Evolutionary conservation across 2,888 invertebrate species (phyloP).

Genomic region (Euzetes globulus): DNA sequence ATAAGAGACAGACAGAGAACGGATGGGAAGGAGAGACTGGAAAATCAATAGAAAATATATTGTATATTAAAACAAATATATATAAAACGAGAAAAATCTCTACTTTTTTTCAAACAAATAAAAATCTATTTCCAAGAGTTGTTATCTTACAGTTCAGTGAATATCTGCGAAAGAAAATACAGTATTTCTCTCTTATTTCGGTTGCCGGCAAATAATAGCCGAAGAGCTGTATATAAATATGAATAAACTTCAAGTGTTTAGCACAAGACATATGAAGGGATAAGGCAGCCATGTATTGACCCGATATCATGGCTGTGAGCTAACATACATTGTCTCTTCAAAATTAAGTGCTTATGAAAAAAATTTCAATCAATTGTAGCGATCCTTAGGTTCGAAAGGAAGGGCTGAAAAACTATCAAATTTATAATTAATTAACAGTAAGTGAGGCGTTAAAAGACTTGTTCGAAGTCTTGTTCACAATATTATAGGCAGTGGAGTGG

Average conservation of each 20-base stretch:
- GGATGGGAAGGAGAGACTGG: too few species aligned
- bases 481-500: background rate
- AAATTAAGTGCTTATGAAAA: background rate
- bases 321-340: background rate
- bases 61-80: conserved; percentile 18
- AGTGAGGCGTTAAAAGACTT: background rate
- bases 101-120: background rate
- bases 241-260: background rate
- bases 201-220: background rate
- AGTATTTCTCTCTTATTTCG: background rate
- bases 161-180: conserved; percentile 12
- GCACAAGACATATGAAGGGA: background rate
- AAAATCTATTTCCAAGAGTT: conserved; percentile 10
- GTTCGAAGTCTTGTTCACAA: background rate
- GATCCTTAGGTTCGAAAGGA: too few species aligned
- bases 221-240: conserved; percentile 3
- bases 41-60: background rate
- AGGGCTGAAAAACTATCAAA: background rate
- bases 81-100: background rate
- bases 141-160: conserved; percentile 14
- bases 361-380: background rate
- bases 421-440: conserved; percentile 1
- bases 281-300: background rate
- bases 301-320: background rate
- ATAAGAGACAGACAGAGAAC: too few species aligned